Evolutionary conservation across 2,113 vertebrate species (phyloP).

Genomic region (Hippocampus zosterae): DNA sequence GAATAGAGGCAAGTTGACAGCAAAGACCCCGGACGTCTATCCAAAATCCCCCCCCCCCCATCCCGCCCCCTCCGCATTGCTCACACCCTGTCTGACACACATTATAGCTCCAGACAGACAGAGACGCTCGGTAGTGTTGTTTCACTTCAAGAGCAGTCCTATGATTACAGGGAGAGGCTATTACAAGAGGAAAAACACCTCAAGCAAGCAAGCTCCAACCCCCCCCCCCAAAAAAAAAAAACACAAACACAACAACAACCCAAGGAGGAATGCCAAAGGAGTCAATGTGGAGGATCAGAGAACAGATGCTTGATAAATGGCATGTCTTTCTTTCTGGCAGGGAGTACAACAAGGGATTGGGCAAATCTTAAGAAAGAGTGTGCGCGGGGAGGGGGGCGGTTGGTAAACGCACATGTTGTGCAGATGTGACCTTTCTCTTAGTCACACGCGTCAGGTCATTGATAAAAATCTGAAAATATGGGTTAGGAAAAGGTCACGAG

Average conservation of each 20-base stretch:
- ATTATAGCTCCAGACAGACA: conserved; percentile 32
- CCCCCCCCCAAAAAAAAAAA: background rate
- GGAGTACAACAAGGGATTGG: background rate
- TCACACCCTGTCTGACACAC: conserved; percentile 38
- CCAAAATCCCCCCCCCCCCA: conserved; percentile 6
- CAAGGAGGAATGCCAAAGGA: background rate
- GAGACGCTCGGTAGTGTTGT: conserved; percentile 17
- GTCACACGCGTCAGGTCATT: background rate
- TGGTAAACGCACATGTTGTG: background rate
- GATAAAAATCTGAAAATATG: conserved; percentile 3
- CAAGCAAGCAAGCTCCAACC: background rate
- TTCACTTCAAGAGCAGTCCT: conserved; percentile 9
- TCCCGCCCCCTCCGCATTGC: conserved; percentile 8
- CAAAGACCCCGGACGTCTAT: conserved; percentile 8
- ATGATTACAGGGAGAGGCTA: conserved; percentile 8
- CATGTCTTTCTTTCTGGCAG: background rate
- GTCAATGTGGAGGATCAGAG: background rate
- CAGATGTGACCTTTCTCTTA: conserved; percentile 3
- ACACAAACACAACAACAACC: background rate
- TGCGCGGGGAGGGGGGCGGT: too few species aligned
- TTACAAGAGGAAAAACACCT: background rate
- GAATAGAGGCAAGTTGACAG: conserved; percentile 40
- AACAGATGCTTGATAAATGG: conserved; percentile 5
- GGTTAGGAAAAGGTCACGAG: background rate
- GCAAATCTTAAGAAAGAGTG: background rate